Evolutionary conservation across 2,888 invertebrate genomes (phyloP).

Genomic region (Chrysodeixis includens): DNA sequence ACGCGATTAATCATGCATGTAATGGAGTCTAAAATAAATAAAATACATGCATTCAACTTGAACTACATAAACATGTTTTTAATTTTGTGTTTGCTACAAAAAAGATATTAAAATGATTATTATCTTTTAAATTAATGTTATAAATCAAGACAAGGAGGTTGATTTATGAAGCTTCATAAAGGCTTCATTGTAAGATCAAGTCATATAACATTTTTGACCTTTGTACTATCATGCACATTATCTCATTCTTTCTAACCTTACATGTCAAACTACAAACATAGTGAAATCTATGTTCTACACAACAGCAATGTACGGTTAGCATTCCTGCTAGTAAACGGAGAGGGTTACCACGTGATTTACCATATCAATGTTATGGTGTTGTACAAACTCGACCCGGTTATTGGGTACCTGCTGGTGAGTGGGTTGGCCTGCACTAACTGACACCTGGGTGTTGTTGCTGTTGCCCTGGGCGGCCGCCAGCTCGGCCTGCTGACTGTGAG

Average conservation of each 20-base stretch:
- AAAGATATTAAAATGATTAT: background rate
- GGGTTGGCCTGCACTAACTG: slow-evolving; percentile 75
- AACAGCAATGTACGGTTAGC: slow-evolving; percentile 71
- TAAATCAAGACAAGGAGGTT: slow-evolving; percentile 12
- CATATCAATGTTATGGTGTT: slow-evolving; percentile 89
- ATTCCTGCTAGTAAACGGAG: slow-evolving; percentile 82
- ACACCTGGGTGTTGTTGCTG: slow-evolving; percentile 72
- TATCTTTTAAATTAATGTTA: background rate
- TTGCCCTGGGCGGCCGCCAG: slow-evolving; percentile 74
- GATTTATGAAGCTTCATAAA: slow-evolving; percentile 12
- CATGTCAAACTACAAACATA: slow-evolving; percentile 32
- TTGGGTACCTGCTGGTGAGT: slow-evolving; percentile 88
- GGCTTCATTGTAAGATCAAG: slow-evolving; percentile 20
- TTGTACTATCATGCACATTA: slow-evolving; percentile 42
- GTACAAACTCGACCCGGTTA: slow-evolving; percentile 88
- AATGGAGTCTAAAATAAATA: slow-evolving; percentile 32
- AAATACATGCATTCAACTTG: slow-evolving; percentile 34
- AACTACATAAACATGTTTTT: background rate
- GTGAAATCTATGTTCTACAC: slow-evolving; percentile 63
- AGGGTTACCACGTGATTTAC: slow-evolving; percentile 86
- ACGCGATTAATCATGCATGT: slow-evolving; percentile 51
- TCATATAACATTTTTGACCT: slow-evolving; percentile 21
- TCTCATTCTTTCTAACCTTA: slow-evolving; percentile 15
- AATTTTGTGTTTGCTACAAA: background rate
- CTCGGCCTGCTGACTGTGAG: slow-evolving; percentile 86